Evolutionary conservation across 1,140 invertebrate species (phyloP).

Genomic region (Chymomyza costata): DNA sequence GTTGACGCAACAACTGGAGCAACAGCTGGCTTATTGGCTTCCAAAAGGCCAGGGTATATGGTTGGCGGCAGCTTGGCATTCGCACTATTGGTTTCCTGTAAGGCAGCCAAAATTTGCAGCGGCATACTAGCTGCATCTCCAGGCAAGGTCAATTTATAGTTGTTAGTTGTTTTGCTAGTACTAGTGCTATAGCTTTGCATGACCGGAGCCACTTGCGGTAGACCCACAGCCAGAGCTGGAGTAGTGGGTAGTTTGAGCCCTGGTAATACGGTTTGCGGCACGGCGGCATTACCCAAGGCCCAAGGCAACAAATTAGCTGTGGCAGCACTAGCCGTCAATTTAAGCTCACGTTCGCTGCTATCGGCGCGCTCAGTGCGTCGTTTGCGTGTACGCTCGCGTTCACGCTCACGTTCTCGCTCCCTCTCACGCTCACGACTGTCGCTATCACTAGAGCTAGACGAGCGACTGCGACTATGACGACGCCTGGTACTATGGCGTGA

Average conservation of each 20-base stretch:
- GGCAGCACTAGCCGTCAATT: conserved; percentile 16
- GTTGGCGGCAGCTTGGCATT: neutral
- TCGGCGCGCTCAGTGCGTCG: conserved; percentile 43
- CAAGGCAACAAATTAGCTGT: conserved; percentile 14
- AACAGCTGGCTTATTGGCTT: neutral
- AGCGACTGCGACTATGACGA: conserved; percentile 54
- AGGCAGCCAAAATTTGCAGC: conserved; percentile 22
- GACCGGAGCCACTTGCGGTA: conserved; percentile 21
- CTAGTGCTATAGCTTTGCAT: conserved; percentile 53
- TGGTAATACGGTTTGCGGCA: conserved; percentile 2
- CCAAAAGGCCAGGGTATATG: neutral
- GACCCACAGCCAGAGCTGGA: neutral
- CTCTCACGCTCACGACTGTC: conserved; percentile 78
- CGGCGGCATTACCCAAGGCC: conserved; percentile 9
- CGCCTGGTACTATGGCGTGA: conserved; percentile 4
- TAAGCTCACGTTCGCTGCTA: conserved; percentile 45
- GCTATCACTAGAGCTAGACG: conserved; percentile 63
- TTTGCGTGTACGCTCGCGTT: conserved; percentile 52
- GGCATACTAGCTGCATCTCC: neutral
- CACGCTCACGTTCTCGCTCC: conserved; percentile 76
- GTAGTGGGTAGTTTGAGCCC: conserved; percentile 8
- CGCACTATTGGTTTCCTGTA: conserved; percentile 8
- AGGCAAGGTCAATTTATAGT: conserved; percentile 44
- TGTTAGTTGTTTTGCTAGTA: conserved; percentile 35
- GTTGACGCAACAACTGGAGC: conserved; percentile 4